phyloP scores from a whole-genome alignment of 2,797 vertebrate genomes.

The Hozukius guyotensis region DNA sequence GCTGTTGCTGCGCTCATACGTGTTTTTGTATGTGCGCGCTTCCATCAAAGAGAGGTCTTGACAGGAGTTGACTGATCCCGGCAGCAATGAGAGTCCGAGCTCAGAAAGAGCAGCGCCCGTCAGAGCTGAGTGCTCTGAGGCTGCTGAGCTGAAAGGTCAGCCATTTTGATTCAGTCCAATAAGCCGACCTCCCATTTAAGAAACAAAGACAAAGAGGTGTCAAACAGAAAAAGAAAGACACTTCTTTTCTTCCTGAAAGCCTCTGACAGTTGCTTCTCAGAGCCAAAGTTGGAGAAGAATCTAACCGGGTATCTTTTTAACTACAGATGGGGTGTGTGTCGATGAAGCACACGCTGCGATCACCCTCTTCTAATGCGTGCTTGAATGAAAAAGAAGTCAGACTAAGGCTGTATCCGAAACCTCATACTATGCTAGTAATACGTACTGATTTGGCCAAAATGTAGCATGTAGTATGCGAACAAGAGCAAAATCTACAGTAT shows the following conservation, averaged over 20 bases:
- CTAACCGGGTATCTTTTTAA: neutral
- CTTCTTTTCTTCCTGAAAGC: slow-evolving; percentile 20
- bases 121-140: slow-evolving; percentile 72
- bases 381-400: neutral
- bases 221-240: slow-evolving; percentile 29
- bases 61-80: slow-evolving; percentile 71
- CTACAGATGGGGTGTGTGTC: neutral
- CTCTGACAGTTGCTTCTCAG: slow-evolving; percentile 13
- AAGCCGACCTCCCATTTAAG: slow-evolving; percentile 68
- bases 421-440: too few species aligned
- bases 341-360: neutral
- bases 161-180: slow-evolving; percentile 74
- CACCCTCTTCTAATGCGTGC: neutral
- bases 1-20: neutral
- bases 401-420: neutral
- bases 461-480: too few species aligned
- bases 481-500: too few species aligned
- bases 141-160: slow-evolving; percentile 74
- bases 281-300: neutral
- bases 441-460: too few species aligned
- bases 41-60: slow-evolving; percentile 64
- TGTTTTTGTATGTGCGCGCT: slow-evolving; percentile 22
- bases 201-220: slow-evolving; percentile 53
- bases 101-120: slow-evolving; percentile 66
- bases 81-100: slow-evolving; percentile 46